Evolutionary conservation across 2,888 invertebrate genomes (phyloP).

Genomic region (Oscheius sp.): DNA sequence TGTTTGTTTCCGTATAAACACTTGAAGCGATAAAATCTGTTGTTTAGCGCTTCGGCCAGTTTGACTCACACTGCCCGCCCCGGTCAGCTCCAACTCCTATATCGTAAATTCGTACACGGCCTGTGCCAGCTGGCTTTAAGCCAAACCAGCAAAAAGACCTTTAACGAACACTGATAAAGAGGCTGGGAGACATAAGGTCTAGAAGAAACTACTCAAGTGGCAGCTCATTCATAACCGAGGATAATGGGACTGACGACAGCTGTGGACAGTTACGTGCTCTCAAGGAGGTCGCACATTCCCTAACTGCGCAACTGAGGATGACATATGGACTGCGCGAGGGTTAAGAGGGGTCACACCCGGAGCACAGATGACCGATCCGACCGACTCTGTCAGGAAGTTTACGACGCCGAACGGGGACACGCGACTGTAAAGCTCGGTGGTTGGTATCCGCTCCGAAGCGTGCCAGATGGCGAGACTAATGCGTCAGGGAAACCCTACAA

Average conservation of each 20-base stretch:
- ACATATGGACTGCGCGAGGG: conserved; percentile 37
- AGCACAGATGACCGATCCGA: conserved; percentile 18
- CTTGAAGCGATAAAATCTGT: no score
- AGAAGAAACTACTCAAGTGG: conserved; percentile 17
- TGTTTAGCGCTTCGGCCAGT: not conserved
- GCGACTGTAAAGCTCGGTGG: conserved; percentile 8
- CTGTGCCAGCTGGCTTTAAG: conserved; percentile 21
- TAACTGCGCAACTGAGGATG: conserved; percentile 26
- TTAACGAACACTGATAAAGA: not conserved
- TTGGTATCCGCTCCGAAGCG: not conserved
- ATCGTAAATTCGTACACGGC: not conserved
- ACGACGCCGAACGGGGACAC: not conserved
- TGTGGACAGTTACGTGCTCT: conserved; percentile 23
- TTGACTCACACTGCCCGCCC: conserved; percentile 4
- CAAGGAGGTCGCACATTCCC: conserved; percentile 21
- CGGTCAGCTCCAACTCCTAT: conserved; percentile 8
- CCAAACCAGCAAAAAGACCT: not conserved
- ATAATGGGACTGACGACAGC: conserved; percentile 29
- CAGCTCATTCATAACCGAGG: conserved; percentile 17
- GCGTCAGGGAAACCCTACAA: conserved; percentile 34
- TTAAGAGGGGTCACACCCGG: conserved; percentile 13
- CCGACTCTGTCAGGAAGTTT: conserved; percentile 21
- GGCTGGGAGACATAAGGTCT: conserved; percentile 15
- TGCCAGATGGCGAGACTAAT: conserved; percentile 33
- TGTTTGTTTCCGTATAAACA: not conserved